Percentiles rank a stretch among this genome's conserved stretches.
Conservation (phyloP, 1,140 invertebrate genomes). For the Lepidurus apus region DNA sequence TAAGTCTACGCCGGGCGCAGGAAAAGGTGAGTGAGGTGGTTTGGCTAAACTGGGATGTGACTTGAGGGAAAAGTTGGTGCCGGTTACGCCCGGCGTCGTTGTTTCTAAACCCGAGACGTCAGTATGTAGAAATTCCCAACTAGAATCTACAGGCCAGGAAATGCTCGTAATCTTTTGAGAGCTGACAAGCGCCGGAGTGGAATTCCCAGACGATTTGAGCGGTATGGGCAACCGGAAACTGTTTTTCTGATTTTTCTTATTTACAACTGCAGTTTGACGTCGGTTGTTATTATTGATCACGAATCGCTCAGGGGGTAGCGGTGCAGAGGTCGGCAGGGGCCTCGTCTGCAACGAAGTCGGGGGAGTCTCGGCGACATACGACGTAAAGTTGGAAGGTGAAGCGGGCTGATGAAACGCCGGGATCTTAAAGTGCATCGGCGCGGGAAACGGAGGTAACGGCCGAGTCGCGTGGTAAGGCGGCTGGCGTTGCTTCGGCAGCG, state of each 20-base stretch:
- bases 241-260: constrained; percentile 4
- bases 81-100: neutral
- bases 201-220: neutral
- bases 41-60: constrained; percentile 24
- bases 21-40: neutral
- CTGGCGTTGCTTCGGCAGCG: constrained; percentile 52
- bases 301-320: constrained; percentile 24
- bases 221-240: neutral
- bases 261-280: constrained; percentile 28
- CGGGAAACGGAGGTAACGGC: constrained; percentile 39
- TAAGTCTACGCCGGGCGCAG: neutral
- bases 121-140: constrained; percentile 74
- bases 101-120: neutral
- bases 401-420: constrained; percentile 40
- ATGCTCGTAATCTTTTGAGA: constrained; percentile 48
- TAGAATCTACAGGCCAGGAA: constrained; percentile 75
- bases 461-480: constrained; percentile 44
- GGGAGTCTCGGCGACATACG: constrained; percentile 35
- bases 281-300: constrained; percentile 30
- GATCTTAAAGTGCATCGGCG: constrained; percentile 35
- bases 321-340: constrained; percentile 23
- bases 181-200: neutral
- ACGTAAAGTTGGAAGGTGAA: constrained; percentile 45
- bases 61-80: neutral
- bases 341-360: neutral